Evolutionary conservation across 2,888 invertebrate species (phyloP).

Genomic region (Meiosimyza decipiens): DNA sequence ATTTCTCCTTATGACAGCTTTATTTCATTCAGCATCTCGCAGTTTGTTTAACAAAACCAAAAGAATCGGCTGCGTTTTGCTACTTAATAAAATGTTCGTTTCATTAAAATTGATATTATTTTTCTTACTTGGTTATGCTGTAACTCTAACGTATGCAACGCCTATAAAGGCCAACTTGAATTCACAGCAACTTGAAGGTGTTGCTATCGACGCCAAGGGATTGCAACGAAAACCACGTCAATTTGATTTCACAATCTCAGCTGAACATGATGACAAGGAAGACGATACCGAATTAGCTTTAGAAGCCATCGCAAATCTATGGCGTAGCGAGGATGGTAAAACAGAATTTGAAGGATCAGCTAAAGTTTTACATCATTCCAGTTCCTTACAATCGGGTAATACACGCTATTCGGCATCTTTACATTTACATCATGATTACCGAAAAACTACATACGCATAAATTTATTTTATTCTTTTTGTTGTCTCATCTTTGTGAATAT

Average conservation of each 20-base stretch:
- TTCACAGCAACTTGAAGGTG: slow-evolving; percentile 1
- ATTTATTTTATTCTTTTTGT: slow-evolving; percentile 14
- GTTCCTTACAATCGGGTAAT: slow-evolving; percentile 59
- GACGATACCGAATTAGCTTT: slow-evolving; percentile 63
- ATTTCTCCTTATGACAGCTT: no score
- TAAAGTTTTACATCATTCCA: slow-evolving; percentile 58
- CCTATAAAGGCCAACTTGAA: background rate
- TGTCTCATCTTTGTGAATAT: background rate
- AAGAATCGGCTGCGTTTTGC: no score
- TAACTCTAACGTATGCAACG: slow-evolving; percentile 18
- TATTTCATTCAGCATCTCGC: no score
- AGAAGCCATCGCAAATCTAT: slow-evolving; percentile 64
- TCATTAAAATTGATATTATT: background rate
- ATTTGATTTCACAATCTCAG: slow-evolving; percentile 63
- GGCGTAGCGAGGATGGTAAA: slow-evolving; percentile 62
- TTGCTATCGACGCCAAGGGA: background rate
- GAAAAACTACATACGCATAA: slow-evolving; percentile 34
- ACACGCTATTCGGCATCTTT: slow-evolving; percentile 61
- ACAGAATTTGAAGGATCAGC: slow-evolving; percentile 64
- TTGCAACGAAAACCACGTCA: slow-evolving; percentile 56
- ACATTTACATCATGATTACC: slow-evolving; percentile 63
- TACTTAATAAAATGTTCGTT: no score
- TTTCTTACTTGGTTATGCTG: slow-evolving; percentile 30
- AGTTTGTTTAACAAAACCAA: no score
- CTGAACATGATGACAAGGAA: slow-evolving; percentile 63